Evolutionary conservation across 1,140 invertebrate genomes (phyloP).

Genomic region (Trachelipus rathkii): DNA sequence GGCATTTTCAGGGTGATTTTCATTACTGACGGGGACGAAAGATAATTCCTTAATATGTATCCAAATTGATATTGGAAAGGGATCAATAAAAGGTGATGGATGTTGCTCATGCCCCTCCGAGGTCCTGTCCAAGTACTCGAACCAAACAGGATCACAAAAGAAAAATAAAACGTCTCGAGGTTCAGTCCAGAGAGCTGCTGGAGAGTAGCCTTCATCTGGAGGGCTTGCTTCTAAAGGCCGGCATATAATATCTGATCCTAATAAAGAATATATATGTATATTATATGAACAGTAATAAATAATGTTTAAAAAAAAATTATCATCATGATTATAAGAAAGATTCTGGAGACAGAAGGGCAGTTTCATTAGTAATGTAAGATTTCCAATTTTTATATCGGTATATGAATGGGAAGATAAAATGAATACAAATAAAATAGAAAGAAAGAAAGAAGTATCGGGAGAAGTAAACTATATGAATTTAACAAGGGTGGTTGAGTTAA

Average conservation of each 20-base stretch:
- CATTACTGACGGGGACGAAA: constrained; percentile 23
- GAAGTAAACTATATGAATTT: too few relatives aligned
- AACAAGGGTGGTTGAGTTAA: too few relatives aligned
- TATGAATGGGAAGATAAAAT: too few relatives aligned
- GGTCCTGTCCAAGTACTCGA: constrained; percentile 76
- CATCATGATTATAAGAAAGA: too few relatives aligned
- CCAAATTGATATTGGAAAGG: constrained; percentile 83
- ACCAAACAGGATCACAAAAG: constrained; percentile 82
- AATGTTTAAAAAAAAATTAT: too few relatives aligned
- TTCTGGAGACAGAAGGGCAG: too few relatives aligned
- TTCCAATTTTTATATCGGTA: too few relatives aligned
- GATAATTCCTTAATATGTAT: constrained; percentile 50
- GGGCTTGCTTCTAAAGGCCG: constrained; percentile 48
- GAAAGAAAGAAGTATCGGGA: too few relatives aligned
- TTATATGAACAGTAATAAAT: too few relatives aligned
- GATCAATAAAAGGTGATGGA: constrained; percentile 81
- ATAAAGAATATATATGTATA: not conserved
- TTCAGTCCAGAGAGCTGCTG: constrained; percentile 65
- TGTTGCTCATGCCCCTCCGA: constrained; percentile 62
- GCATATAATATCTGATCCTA: constrained; percentile 58
- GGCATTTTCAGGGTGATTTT: too few relatives aligned
- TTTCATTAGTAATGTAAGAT: too few relatives aligned
- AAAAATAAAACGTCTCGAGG: constrained; percentile 82
- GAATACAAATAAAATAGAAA: too few relatives aligned
- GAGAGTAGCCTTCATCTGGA: not conserved